A percentile compares a stretch with the other conserved stretches of the same genome.
These are phyloP conservation scores for Mesodorylaimus sp. DNA, from an alignment of 2,888 invertebrate genomes.

Conservation along the genomic window DNA sequence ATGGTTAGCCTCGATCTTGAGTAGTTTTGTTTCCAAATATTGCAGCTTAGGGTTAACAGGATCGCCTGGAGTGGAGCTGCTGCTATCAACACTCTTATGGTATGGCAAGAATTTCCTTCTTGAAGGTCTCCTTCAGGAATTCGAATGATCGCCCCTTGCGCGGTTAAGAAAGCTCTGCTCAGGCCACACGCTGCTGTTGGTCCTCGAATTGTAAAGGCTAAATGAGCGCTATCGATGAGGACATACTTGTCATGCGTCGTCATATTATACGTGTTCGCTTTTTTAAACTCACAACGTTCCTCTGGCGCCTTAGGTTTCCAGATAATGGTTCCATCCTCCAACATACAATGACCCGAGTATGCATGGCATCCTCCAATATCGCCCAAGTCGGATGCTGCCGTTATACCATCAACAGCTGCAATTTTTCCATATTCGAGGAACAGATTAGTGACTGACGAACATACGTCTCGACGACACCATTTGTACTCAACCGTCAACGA, in stretches of 20 bases:
- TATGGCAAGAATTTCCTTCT: background rate
- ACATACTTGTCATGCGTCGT: background rate
- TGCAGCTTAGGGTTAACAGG: slow-evolving; percentile 5
- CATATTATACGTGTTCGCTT: background rate
- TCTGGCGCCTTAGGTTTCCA: background rate
- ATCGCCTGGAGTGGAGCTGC: too few relatives aligned
- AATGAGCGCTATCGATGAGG: background rate
- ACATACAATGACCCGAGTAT: background rate
- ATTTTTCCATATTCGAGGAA: background rate
- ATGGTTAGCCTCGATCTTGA: background rate
- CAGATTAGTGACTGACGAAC: background rate
- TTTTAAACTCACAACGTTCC: background rate
- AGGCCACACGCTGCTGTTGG: background rate
- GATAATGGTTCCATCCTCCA: background rate
- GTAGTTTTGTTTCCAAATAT: background rate
- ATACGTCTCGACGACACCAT: background rate
- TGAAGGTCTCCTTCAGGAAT: background rate
- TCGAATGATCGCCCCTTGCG: background rate
- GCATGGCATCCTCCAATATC: background rate
- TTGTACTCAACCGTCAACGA: background rate
- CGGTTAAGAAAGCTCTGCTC: background rate
- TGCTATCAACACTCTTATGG: background rate
- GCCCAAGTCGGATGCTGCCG: background rate
- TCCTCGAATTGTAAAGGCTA: background rate
- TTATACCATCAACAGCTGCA: background rate